These are phyloP conservation scores for Lepas anatifera DNA, from an alignment of 2,888 invertebrate species.

Conservation along the genomic window DNA sequence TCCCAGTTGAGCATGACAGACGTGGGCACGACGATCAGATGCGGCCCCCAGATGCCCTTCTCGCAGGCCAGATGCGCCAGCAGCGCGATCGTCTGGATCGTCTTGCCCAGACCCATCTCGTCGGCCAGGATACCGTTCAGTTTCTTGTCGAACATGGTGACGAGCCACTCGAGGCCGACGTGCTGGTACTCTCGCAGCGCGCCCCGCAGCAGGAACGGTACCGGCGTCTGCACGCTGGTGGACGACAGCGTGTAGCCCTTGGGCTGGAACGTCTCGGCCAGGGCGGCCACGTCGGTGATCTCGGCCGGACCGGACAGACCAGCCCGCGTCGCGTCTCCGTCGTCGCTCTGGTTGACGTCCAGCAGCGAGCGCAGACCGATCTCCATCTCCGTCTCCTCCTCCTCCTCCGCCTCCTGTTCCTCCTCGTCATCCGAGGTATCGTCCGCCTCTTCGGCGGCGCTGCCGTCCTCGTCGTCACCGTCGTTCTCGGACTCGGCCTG, in stretches of 20 bases:
- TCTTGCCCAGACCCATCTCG: constrained; percentile 95
- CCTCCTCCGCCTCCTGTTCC: constrained; percentile 27
- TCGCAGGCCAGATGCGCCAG: constrained; percentile 88
- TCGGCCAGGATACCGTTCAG: constrained; percentile 93
- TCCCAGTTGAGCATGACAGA: constrained; percentile 99
- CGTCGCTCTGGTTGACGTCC: constrained; percentile 33
- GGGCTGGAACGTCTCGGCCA: constrained; percentile 93
- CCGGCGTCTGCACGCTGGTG: constrained; percentile 78
- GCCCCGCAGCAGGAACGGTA: constrained; percentile 86
- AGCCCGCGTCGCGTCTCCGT: constrained; percentile 23
- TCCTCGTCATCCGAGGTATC: constrained; percentile 13
- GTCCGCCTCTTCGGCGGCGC: constrained; percentile 25
- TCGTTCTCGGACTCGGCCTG: constrained; percentile 39
- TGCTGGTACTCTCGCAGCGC: constrained; percentile 89
- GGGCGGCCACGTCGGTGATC: constrained; percentile 82
- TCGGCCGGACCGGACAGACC: constrained; percentile 33
- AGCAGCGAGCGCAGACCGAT: constrained; percentile 46
- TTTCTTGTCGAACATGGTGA: constrained; percentile 87
- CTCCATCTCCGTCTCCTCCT: constrained; percentile 35
- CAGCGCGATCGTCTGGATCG: constrained; percentile 91
- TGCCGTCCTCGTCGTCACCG: constrained; percentile 27
- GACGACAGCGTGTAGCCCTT: constrained; percentile 94
- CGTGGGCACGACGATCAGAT: constrained; percentile 96
- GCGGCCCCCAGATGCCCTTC: constrained; percentile 92
- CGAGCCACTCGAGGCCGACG: constrained; percentile 93